Percentiles rank a stretch among this genome's conserved stretches.
Evolutionary conservation across 2,113 vertebrate species (phyloP).

Genomic region (Anhinga rufa): DNA sequence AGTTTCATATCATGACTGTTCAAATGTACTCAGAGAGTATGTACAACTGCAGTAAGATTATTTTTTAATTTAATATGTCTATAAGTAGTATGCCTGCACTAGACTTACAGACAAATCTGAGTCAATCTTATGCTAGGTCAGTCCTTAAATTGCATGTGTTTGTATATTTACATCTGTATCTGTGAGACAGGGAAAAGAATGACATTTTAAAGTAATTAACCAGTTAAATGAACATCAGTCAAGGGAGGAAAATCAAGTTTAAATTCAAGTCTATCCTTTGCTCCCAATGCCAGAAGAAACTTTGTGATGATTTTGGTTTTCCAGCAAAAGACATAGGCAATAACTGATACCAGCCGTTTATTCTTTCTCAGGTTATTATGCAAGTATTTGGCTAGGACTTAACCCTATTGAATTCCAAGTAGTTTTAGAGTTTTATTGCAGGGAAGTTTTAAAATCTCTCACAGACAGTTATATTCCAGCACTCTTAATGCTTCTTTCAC

Average conservation of each 20-base stretch:
- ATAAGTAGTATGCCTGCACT: neutral
- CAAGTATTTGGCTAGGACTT: conserved; percentile 25
- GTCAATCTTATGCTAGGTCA: neutral
- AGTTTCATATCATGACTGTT: neutral
- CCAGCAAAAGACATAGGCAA: neutral
- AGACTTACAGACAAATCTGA: neutral
- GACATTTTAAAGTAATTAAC: neutral
- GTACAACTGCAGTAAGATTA: neutral
- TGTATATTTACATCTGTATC: neutral
- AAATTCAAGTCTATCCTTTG: conserved; percentile 9
- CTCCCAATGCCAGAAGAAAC: neutral
- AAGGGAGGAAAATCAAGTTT: neutral
- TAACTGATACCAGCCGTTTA: conserved; percentile 2
- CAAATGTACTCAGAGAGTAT: neutral
- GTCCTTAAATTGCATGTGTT: neutral
- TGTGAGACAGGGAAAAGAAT: neutral
- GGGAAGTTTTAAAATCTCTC: neutral
- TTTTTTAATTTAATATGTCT: neutral
- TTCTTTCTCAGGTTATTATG: neutral
- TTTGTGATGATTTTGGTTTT: neutral
- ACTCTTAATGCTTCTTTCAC: neutral
- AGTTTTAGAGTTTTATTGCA: neutral
- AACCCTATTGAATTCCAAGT: neutral
- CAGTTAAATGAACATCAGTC: neutral
- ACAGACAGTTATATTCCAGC: neutral